These are phyloP conservation scores for Nezara viridula DNA, from an alignment of 2,888 invertebrate genomes.

Conservation along the genomic window DNA sequence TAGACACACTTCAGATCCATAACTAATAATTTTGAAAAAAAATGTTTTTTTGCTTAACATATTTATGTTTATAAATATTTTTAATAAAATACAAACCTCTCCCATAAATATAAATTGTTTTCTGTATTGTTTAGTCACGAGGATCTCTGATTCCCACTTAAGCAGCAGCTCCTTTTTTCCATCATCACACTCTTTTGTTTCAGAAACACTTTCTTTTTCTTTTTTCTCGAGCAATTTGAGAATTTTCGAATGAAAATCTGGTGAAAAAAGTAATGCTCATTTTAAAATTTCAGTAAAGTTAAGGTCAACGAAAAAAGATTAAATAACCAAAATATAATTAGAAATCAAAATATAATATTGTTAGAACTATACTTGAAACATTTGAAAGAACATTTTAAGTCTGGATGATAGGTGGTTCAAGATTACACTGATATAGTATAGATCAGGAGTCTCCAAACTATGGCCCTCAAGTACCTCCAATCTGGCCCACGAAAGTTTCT, in stretches of 20 bases:
- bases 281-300: neutral
- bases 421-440: no score
- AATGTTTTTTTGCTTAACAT: no score
- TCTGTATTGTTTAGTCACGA: slow-evolving; percentile 67
- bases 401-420: no score
- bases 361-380: no score
- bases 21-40: no score
- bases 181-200: neutral
- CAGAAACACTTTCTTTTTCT: slow-evolving; percentile 46
- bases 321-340: neutral
- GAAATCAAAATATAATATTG: no score
- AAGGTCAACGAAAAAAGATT: neutral
- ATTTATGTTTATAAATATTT: no score
- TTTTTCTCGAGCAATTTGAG: slow-evolving; percentile 59
- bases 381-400: no score
- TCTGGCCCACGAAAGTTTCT: no score
- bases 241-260: slow-evolving; percentile 60
- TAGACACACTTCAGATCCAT: no score
- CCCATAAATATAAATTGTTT: slow-evolving; percentile 72
- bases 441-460: no score
- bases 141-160: slow-evolving; percentile 71
- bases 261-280: neutral
- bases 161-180: slow-evolving; percentile 67
- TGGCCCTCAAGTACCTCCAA: no score
- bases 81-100: slow-evolving; percentile 71